phyloP scores from a whole-genome alignment of 2,888 invertebrate genomes.

The Euclidia mi region DNA sequence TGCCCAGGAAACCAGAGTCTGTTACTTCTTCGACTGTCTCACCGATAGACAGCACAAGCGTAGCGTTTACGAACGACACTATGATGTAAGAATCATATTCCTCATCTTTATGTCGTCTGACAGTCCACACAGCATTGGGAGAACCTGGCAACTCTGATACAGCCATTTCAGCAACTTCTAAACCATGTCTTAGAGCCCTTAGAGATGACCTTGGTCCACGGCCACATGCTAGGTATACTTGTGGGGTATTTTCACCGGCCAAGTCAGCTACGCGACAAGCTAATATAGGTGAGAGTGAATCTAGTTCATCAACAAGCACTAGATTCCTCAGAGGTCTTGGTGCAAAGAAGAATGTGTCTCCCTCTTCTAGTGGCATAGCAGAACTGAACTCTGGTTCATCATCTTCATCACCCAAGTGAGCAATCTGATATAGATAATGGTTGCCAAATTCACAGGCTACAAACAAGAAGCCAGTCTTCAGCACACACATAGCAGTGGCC shows the following conservation, averaged over 20 bases:
- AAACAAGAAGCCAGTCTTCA: constrained; percentile 99
- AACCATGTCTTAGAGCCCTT: constrained; percentile 97
- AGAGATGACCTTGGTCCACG: constrained; percentile 98
- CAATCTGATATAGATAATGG: constrained; percentile 99
- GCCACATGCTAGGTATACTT: constrained; percentile 98
- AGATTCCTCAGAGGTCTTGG: constrained; percentile 98
- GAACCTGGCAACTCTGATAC: constrained; percentile 99
- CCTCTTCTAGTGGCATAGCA: constrained; percentile 99
- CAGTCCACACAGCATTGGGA: constrained; percentile 99
- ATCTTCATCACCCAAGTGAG: constrained; percentile 99
- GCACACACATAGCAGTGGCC: constrained; percentile 98
- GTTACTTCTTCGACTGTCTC: constrained; percentile 99
- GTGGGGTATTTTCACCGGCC: constrained; percentile 99
- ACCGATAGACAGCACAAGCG: constrained; percentile 99
- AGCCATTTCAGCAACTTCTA: constrained; percentile 99
- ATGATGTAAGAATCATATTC: constrained; percentile 99
- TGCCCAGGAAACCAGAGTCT: constrained; percentile 99
- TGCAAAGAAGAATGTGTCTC: constrained; percentile 99
- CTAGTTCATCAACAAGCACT: constrained; percentile 98
- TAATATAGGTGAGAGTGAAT: constrained; percentile 98
- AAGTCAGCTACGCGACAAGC: constrained; percentile 97
- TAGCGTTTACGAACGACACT: constrained; percentile 99
- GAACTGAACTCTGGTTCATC: constrained; percentile 99
- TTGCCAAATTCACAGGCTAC: constrained; percentile 99
- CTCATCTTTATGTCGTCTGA: constrained; percentile 98